phyloP scores from a whole-genome alignment of 1,140 invertebrate genomes.

The Neodiprion virginianus region DNA sequence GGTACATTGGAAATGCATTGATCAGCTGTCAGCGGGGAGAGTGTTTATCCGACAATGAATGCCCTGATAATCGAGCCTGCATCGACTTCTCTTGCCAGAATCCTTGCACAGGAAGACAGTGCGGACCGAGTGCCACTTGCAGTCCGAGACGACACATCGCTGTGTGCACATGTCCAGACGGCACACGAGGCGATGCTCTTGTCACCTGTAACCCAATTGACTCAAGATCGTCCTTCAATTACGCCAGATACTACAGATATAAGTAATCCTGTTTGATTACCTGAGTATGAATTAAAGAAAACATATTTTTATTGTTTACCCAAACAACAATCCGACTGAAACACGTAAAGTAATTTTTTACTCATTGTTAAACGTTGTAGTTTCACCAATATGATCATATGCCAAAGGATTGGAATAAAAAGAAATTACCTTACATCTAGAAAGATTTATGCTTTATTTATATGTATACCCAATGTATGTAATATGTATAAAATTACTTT shows the following conservation, averaged over 20 bases:
- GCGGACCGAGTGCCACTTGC: constrained; percentile 66
- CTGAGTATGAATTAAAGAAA: too few relatives aligned
- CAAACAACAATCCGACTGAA: too few relatives aligned
- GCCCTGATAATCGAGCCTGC: constrained; percentile 74
- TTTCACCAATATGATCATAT: too few relatives aligned
- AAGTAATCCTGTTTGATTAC: too few relatives aligned
- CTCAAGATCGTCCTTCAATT: constrained; percentile 27
- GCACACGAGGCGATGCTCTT: constrained; percentile 83
- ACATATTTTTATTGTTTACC: too few relatives aligned
- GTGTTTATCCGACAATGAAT: constrained; percentile 77
- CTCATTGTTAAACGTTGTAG: too few relatives aligned
- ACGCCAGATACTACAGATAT: constrained; percentile 30
- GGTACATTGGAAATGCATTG: constrained; percentile 83
- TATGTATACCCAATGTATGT: too few relatives aligned
- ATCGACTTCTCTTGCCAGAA: constrained; percentile 77
- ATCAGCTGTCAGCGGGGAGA: constrained; percentile 75
- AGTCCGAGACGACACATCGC: constrained; percentile 81
- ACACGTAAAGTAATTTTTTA: too few relatives aligned
- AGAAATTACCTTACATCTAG: too few relatives aligned
- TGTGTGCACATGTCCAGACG: constrained; percentile 83
- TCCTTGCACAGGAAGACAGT: constrained; percentile 78
- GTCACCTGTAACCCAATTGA: constrained; percentile 49
- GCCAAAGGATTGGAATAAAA: too few relatives aligned
- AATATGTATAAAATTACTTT: too few relatives aligned
- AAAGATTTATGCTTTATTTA: too few relatives aligned